phyloP scores from a whole-genome alignment of 2,113 vertebrate genomes.

The Grus americana region DNA sequence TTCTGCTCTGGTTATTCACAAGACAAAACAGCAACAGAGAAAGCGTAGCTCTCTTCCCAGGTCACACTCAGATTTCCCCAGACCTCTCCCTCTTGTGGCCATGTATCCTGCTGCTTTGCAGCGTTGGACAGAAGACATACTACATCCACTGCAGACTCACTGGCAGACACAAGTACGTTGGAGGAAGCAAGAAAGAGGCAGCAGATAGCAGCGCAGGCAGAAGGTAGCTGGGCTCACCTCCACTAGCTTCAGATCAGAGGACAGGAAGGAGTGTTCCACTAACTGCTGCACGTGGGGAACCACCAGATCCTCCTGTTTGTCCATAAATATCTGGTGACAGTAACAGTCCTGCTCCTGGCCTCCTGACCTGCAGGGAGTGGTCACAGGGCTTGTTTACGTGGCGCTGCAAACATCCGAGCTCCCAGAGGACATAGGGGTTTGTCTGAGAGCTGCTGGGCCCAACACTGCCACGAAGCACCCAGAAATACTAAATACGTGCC shows the following conservation, averaged over 20 bases:
- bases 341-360: conserved; percentile 82
- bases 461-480: neutral
- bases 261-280: conserved; percentile 87
- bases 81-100: neutral
- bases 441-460: neutral
- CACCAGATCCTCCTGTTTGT: conserved; percentile 84
- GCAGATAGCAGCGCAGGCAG: neutral
- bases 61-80: neutral
- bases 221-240: conserved; percentile 73
- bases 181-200: neutral
- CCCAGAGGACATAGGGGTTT: neutral
- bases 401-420: neutral
- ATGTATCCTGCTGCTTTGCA: neutral
- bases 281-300: conserved; percentile 88
- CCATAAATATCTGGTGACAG: conserved; percentile 91
- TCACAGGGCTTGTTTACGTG: neutral
- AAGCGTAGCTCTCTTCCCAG: neutral
- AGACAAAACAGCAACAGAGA: neutral
- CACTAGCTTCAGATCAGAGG: conserved; percentile 79
- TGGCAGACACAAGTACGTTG: neutral
- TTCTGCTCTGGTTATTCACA: neutral
- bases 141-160: neutral
- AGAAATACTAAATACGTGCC: neutral
- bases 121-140: neutral
- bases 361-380: conserved; percentile 64